Evolutionary conservation across 2,797 vertebrate genomes (phyloP), one percentile per base, ranked within the genome.

Genomic region (Ambastaia sidthimunki): DNA sequence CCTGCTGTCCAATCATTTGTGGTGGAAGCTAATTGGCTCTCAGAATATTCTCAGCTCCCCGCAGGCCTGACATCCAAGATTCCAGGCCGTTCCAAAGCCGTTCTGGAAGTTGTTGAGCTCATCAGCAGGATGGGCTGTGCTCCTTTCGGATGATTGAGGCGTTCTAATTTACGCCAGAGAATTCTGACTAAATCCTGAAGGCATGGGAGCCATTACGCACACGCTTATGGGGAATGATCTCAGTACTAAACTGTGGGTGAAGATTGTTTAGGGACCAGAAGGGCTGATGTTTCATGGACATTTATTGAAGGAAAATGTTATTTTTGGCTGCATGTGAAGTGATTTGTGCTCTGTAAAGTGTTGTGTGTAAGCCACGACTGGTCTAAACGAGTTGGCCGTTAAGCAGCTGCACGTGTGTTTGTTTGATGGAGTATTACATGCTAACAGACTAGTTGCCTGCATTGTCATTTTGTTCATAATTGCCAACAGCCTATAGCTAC

Each of bases 221-320:
- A 91, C 91, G 88, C 90, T 93, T 91, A 88, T 92, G 89, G 91
- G 87, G 91, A 90, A 93, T 93, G 93, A 93, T 92, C 92, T 94
- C 92, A 93, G 90, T 88, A 86, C 85, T 90, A 87, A 92, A 91
- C 92, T 93, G 91, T 93, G 93, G 91, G 89, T 93, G 88, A 92
- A 97, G 96, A 93, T 93, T 93, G 90, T 91, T 94, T 91, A 93
- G 92, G 91, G 91, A 92, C 92, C 66, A 86, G 89, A 92, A 90
- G 83, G 87, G 87, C 90, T 94, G 65, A 71, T 83, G 89, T 93
- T 93, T 93, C 91, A 90, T 88, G 91, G 89, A 93, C 90, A 90
- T 91, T 89, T 90, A 94, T 93, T 93, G 91, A 93, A 91, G 91
- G 92, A 93, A 94, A 94, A 93, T 93, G 92, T 93, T 94, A 89